These are phyloP conservation scores for Autographa pulchrina DNA, from an alignment of 2,888 invertebrate species.

Conservation along the genomic window DNA sequence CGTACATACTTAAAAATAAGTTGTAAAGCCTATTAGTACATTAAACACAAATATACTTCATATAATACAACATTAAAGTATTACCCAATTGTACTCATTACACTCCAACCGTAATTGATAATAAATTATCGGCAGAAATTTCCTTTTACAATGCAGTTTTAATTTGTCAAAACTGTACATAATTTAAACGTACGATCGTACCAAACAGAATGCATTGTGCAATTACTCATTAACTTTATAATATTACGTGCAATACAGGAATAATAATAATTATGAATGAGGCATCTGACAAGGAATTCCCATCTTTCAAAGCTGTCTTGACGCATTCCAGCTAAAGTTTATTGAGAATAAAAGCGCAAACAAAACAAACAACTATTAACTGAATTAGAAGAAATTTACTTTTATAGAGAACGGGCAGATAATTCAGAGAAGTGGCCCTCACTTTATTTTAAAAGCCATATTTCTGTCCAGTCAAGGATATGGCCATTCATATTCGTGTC, in stretches of 20 bases:
- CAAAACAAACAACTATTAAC: constrained; percentile 13
- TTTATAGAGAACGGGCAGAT: constrained; percentile 31
- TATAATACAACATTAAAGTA: background rate
- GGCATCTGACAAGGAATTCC: background rate
- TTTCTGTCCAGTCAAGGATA: constrained; percentile 36
- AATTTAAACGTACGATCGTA: constrained; percentile 30
- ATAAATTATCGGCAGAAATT: constrained; percentile 23
- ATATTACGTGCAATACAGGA: background rate
- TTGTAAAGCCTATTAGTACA: background rate
- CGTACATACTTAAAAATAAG: background rate
- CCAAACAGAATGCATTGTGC: constrained; percentile 17
- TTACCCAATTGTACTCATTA: background rate
- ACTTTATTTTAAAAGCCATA: constrained; percentile 21
- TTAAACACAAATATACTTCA: background rate
- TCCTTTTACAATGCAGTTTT: constrained; percentile 21
- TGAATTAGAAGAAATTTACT: constrained; percentile 32
- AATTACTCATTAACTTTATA: constrained; percentile 28
- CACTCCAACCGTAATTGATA: constrained; percentile 16
- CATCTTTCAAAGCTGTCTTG: background rate
- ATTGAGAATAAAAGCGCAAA: constrained; percentile 18
- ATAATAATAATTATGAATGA: background rate
- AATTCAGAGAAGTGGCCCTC: constrained; percentile 26
- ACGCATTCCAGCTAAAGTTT: background rate
- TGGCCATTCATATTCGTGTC: constrained; percentile 49
- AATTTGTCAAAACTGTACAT: constrained; percentile 18